Base-by-base conservation (phyloP, 2,888 invertebrate genomes). In the Idaea dimidiata region DNA sequence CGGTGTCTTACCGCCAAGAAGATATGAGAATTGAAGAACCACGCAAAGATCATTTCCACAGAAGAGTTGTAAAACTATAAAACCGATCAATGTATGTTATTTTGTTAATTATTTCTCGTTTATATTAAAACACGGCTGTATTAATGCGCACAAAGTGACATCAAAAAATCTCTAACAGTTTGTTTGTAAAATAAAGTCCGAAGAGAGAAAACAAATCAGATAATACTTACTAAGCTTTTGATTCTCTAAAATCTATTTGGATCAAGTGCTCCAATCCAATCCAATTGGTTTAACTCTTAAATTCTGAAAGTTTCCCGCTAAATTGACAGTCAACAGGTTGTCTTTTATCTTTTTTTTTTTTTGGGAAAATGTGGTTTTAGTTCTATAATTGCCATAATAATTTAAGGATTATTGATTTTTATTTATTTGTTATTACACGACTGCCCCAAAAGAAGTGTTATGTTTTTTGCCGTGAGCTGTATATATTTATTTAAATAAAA, bases 211-310 rank as follows among this genome's bases (percentile, higher is more conserved):
- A 16, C 56, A 55, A 31, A n/a, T 8, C 16, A n/a, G 14, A 53
- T 24, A 10, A 55, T 56, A 17, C 18, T 55, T 56, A 14, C 56
- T 32, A 17, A 58, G 43, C 58, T 43, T 14, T 58, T 43, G 17
- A 58, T 56, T 43, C 43, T 43, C 43, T 43, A 43, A 43, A 43
- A 43, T 43, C 43, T 43, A 43, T 43, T 43, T 43, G 43, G 43
- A 43, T 43, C 43, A 43, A 43, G 43, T 43, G 43, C 14, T 43
- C 43, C 8, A 43, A 43, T 43, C 43, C 43, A 43, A 43, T 43
- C 43, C 43, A 43, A 43, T 43, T 43, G 8, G 43, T 43, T 43
- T 43, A 43, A 43, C 43, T 43, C 43, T 43, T n/a, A 8, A 43
- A 43, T 43, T 43, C 43, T 14, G 43, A 43, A 43, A 43, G 43